These are phyloP conservation scores for Melinaea marsaeus DNA, from an alignment of 2,888 invertebrate genomes.

Conservation along the genomic window DNA sequence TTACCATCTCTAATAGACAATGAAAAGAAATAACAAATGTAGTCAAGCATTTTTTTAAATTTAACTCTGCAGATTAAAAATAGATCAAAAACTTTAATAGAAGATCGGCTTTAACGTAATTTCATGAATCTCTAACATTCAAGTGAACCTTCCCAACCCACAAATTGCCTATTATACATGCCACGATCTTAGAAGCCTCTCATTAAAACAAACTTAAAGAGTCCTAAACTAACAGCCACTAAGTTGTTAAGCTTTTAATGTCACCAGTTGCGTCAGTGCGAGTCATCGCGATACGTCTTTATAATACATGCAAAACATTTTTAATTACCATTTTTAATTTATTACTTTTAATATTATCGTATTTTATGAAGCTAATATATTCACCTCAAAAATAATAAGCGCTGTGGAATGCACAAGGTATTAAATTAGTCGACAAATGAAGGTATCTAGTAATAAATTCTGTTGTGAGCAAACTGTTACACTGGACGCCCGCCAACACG, in stretches of 20 bases:
- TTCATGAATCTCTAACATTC: too few species aligned
- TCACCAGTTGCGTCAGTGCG: constrained; percentile 2
- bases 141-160: too few species aligned
- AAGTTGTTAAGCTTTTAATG: constrained; percentile 13
- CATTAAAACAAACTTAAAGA: constrained; percentile 23
- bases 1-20: too few species aligned
- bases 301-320: too few species aligned
- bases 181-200: constrained; percentile 8
- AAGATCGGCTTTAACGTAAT: too few species aligned
- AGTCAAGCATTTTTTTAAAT: too few species aligned
- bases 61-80: too few species aligned
- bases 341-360: too few species aligned
- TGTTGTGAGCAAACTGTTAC: constrained; percentile 45
- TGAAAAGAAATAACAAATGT: too few species aligned
- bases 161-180: constrained; percentile 4
- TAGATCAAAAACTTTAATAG: too few species aligned
- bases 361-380: too few species aligned
- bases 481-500: constrained; percentile 45
- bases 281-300: constrained; percentile 2
- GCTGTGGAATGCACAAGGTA: constrained; percentile 29
- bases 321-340: too few species aligned
- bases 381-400: neutral
- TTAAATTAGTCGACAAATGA: constrained; percentile 57
- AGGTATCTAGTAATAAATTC: constrained; percentile 44
- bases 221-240: constrained; percentile 22